Conservation (phyloP, 2,888 invertebrate genomes). For the Yponomeuta plumbellus region DNA sequence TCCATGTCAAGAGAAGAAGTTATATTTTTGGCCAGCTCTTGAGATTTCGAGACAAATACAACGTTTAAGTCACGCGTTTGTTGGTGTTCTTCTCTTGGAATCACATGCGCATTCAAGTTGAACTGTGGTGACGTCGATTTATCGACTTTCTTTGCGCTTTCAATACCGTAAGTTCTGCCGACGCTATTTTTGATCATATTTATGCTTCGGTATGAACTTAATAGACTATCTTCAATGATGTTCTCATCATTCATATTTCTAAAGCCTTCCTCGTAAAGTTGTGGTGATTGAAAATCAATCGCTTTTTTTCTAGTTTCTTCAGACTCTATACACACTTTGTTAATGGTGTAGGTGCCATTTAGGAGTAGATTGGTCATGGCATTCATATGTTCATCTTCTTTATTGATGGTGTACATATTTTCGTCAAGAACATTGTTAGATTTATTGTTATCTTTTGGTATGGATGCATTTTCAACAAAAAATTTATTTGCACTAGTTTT, state of each 20-base stretch:
- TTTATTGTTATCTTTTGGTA: neutral
- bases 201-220: neutral
- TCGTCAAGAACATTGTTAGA: neutral
- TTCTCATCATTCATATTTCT: neutral
- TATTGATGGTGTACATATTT: neutral
- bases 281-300: neutral
- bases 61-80: constrained; percentile 21
- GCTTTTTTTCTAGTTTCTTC: neutral
- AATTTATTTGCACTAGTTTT: constrained; percentile 3
- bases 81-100: constrained; percentile 17
- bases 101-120: constrained; percentile 6
- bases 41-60: constrained; percentile 32
- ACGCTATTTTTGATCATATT: neutral
- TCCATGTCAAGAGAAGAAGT: constrained; percentile 23
- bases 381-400: neutral
- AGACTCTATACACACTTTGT: neutral
- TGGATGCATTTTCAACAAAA: neutral
- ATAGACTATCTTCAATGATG: neutral
- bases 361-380: neutral
- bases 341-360: neutral
- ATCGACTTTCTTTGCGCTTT: neutral
- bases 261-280: neutral
- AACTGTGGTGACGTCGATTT: neutral
- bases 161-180: neutral
- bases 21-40: constrained; percentile 17